phyloP scores from a whole-genome alignment of 2,888 invertebrate genomes.

The Tenodera sinensis region DNA sequence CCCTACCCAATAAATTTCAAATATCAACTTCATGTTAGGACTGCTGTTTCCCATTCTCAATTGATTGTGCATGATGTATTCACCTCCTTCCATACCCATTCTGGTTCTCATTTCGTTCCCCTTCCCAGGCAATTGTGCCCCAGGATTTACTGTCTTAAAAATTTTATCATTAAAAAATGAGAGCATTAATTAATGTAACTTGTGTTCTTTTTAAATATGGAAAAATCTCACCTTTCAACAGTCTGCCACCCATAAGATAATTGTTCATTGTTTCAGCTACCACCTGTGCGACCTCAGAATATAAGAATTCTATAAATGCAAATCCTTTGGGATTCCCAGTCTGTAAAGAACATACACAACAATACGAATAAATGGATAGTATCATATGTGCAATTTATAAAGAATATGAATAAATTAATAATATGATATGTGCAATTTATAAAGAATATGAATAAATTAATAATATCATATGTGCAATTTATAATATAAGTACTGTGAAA shows the following conservation, averaged over 20 bases:
- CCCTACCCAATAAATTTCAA: too few relatives aligned
- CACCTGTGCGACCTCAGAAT: conserved; percentile 83
- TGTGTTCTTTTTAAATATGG: too few relatives aligned
- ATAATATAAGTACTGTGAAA: background rate
- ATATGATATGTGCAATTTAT: background rate
- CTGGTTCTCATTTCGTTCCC: too few relatives aligned
- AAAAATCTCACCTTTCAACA: conserved; percentile 68
- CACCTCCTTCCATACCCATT: too few relatives aligned
- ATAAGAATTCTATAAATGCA: conserved; percentile 85
- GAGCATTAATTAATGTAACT: too few relatives aligned
- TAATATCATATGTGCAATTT: background rate
- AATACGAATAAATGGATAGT: background rate
- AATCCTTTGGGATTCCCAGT: conserved; percentile 84
- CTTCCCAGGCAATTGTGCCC: too few relatives aligned
- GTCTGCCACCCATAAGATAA: conserved; percentile 90
- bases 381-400: background rate
- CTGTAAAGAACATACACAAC: conserved; percentile 40
- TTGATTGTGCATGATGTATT: too few relatives aligned
- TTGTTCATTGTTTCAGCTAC: conserved; percentile 97
- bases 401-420: background rate
- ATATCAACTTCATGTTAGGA: too few relatives aligned
- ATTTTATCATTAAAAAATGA: too few relatives aligned
- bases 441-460: background rate
- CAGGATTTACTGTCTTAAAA: too few relatives aligned
- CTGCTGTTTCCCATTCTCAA: too few relatives aligned